Evolutionary conservation across 1,140 invertebrate genomes (phyloP).

Genomic region (Pseudobourletiella spinata): DNA sequence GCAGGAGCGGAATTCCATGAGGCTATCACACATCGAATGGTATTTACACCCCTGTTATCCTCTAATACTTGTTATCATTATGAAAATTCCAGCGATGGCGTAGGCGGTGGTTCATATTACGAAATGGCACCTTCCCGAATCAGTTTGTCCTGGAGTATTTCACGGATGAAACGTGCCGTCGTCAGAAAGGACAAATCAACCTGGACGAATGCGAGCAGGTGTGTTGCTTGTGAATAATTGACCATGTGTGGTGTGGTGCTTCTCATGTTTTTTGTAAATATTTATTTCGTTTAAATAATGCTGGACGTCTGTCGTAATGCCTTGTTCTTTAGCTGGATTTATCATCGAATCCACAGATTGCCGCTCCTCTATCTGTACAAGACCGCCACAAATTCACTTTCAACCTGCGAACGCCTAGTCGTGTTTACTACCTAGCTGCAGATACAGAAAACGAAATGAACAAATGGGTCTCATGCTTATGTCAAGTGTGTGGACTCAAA

Average conservation of each 20-base stretch:
- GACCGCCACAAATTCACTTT: constrained; percentile 78
- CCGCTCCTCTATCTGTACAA: constrained; percentile 42
- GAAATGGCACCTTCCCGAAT: constrained; percentile 77
- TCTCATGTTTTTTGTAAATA: too few species aligned
- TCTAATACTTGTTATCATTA: too few species aligned
- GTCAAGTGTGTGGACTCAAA: constrained; percentile 47
- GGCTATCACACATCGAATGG: too few species aligned
- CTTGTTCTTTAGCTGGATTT: constrained; percentile 31
- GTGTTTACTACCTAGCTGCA: constrained; percentile 84
- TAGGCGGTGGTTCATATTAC: constrained; percentile 81
- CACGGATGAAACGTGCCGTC: constrained; percentile 71
- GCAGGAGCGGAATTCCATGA: too few species aligned
- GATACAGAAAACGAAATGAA: constrained; percentile 86
- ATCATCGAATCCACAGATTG: constrained; percentile 12
- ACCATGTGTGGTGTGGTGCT: too few species aligned
- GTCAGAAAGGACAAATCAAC: constrained; percentile 83
- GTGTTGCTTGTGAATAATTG: constrained; percentile 36
- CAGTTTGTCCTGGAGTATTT: constrained; percentile 92
- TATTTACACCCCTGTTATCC: too few species aligned
- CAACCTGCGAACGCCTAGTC: constrained; percentile 74
- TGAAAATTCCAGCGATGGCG: constrained; percentile 89
- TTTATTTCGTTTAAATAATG: not conserved
- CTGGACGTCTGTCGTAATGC: not conserved
- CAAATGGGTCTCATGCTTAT: constrained; percentile 88
- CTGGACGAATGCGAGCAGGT: constrained; percentile 93